These are phyloP conservation scores for Drosophila antonietae DNA, from an alignment of 2,888 invertebrate species.

Conservation along the genomic window DNA sequence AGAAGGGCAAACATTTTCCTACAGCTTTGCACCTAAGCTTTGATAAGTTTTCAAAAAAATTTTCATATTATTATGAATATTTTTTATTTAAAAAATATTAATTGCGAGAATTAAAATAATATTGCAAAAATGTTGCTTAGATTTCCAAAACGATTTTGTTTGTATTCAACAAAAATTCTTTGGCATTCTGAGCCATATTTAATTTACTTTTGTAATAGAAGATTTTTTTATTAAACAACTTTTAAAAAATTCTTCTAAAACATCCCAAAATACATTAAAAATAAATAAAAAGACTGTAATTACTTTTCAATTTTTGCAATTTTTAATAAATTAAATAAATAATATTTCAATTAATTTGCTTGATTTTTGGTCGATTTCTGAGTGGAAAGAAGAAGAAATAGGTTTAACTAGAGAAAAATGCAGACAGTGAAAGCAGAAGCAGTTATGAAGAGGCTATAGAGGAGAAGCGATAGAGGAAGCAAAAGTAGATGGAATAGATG, in stretches of 20 bases:
- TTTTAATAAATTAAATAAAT: conserved; percentile 84
- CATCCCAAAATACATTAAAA: no score
- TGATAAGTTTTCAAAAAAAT: neutral
- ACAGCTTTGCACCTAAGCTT: neutral
- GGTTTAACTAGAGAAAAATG: conserved; percentile 12
- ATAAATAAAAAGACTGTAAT: conserved; percentile 6
- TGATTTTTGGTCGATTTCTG: conserved; percentile 76
- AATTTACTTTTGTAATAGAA: neutral
- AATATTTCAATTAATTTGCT: conserved; percentile 69
- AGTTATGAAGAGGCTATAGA: conserved; percentile 20
- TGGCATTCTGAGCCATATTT: no score
- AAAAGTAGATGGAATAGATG: conserved; percentile 10
- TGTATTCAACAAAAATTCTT: no score
- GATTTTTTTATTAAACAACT: neutral
- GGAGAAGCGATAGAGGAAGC: conserved; percentile 8
- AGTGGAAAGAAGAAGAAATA: conserved; percentile 20
- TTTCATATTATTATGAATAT: no score
- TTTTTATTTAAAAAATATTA: no score
- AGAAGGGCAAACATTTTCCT: neutral
- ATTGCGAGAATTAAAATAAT: no score
- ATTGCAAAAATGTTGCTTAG: no score
- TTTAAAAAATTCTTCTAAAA: neutral
- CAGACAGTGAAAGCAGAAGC: conserved; percentile 20
- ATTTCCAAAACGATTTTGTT: no score
- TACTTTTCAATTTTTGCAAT: conserved; percentile 72